phyloP scores from a whole-genome alignment of 1,140 invertebrate genomes.

The Drosophila saltans region DNA sequence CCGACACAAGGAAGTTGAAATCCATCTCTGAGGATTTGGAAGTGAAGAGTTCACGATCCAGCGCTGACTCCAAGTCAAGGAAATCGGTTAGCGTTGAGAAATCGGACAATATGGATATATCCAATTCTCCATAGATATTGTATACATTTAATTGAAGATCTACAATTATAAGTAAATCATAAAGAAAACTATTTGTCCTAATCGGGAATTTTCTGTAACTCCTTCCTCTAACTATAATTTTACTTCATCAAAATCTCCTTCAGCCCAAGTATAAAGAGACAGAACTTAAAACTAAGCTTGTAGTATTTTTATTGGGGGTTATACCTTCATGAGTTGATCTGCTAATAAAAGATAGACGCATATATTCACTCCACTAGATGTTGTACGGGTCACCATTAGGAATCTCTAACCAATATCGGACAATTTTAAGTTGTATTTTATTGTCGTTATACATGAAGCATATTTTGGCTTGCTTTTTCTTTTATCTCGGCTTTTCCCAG shows the following conservation, averaged over 20 bases:
- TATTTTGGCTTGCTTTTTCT: too few relatives aligned
- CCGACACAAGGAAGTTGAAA: constrained; percentile 72
- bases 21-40: constrained; percentile 72
- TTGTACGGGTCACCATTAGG: too few relatives aligned
- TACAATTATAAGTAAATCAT: constrained; percentile 34
- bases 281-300: constrained; percentile 35
- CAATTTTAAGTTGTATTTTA: too few relatives aligned
- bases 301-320: constrained; percentile 20
- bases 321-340: too few relatives aligned
- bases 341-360: too few relatives aligned
- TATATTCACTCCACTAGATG: too few relatives aligned
- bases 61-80: constrained; percentile 63
- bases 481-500: too few relatives aligned
- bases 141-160: constrained; percentile 36
- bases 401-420: too few relatives aligned
- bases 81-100: constrained; percentile 84
- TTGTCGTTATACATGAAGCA: too few relatives aligned
- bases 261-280: constrained; percentile 48
- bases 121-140: constrained; percentile 78
- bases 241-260: constrained; percentile 14
- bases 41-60: constrained; percentile 74
- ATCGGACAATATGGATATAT: constrained; percentile 86
- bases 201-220: constrained; percentile 23
- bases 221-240: constrained; percentile 19
- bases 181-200: constrained; percentile 28